These are phyloP conservation scores for Odocoileus hemionus DNA, from an alignment of 2,113 vertebrate species.

Conservation along the genomic window DNA sequence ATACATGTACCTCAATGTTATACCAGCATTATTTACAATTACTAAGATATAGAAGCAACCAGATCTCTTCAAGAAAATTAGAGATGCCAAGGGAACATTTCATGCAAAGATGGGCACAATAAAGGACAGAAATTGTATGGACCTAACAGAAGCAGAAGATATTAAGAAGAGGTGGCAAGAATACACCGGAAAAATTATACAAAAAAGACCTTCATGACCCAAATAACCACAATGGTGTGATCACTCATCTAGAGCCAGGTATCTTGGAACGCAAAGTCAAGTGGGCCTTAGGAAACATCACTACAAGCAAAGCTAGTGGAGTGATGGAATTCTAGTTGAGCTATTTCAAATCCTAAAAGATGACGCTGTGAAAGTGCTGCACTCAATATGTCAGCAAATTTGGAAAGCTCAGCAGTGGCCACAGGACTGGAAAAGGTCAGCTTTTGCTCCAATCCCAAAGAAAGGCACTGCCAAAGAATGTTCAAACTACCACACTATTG, in stretches of 20 bases:
- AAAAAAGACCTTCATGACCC: neutral
- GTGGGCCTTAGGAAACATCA: neutral
- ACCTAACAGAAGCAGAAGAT: neutral
- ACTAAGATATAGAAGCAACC: neutral
- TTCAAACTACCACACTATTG: neutral
- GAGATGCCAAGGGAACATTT: neutral
- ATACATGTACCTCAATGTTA: neutral
- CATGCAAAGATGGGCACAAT: neutral
- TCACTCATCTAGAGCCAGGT: neutral
- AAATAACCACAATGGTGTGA: neutral
- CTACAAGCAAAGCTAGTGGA: neutral
- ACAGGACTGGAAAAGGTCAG: neutral
- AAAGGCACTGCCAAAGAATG: neutral
- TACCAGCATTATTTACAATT: neutral
- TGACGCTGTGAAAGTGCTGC: neutral
- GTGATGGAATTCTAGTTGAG: neutral
- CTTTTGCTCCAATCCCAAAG: neutral
- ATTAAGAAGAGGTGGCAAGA: neutral
- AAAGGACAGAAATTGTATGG: neutral
- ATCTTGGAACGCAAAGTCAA: neutral
- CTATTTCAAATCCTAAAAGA: neutral
- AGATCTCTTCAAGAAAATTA: neutral
- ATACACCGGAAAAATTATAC: neutral
- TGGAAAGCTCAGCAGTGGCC: neutral
- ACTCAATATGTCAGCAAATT: neutral